Evolutionary conservation across 2,113 vertebrate genomes (phyloP), one percentile per base, ranked within the genome.

Genomic region (Calypte anna): DNA sequence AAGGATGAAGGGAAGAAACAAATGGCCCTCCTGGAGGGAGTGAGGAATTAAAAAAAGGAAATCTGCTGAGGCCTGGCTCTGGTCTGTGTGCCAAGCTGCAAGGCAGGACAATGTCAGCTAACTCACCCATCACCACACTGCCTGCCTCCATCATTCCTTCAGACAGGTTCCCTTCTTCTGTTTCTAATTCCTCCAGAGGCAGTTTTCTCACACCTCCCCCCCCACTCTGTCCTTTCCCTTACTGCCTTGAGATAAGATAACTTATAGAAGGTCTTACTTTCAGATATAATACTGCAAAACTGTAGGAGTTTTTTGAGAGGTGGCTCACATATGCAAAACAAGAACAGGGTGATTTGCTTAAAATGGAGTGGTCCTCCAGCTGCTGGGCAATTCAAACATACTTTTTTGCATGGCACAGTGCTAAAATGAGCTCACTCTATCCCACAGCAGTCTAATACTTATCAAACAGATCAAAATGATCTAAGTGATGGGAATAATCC

Each of bases 91-190:
- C 33, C 50, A 24, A 73, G 23, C 23, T 66, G 10, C 38, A 61
- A 36, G 58, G 66, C 38, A 91, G 88, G 20, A 68, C 33, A 64
- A 11, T 19, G n/a, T 31, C 46, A 53, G 50, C 59, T 81, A 31
- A 31, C 14, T 59, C 24, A 46, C 14, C 20, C 1, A 0, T 33
- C 3, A 3, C 38, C 11, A 14, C 23, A 38, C 46, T 43, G 10
- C 64, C 70, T 61, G 24, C 57, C 43, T 46, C 66, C 54, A 12
- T 28, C 3, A 1, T 24, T 46, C 53, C 51, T 14, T 81, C 68
- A 27, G n/a, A 7, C 53, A 27, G 43, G 8, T 14, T 69, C 70
- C 38, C 23, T 79, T 17, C 44, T 19, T 36, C n/a, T 86, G 23
- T 67, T 77, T 81, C 73, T 77, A 46, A 66, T 48, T 17, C 30